Evolutionary conservation across 2,113 vertebrate genomes (phyloP), one percentile per base, ranked within the genome.

Genomic region (Grammomys surdaster): DNA sequence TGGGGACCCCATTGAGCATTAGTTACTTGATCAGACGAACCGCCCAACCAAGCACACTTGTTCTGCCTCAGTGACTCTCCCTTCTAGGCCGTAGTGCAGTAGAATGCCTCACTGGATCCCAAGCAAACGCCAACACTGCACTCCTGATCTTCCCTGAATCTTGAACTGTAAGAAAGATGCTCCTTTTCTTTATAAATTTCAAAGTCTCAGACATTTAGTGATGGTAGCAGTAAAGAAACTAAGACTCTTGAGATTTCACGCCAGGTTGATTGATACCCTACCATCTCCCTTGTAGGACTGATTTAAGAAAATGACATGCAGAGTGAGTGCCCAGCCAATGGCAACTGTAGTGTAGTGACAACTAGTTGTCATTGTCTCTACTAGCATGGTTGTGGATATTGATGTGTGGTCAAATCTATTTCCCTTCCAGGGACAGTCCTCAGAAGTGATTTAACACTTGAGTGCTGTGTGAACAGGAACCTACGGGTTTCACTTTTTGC

Each of bases 361-460:
- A 14, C 26, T 51, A 3, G 17, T 81, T 54, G 12, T 7, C 8
- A 8, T 58, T 22, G 0, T 56, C 24, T 1, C 12, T 2, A 36
- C 12, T 5, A 43, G 26, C 24, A 17, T 17, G 6, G 28, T 10
- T 28, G 19, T 36, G 12, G 26, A 70, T 26, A 6, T 5, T 51
- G 43, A 36, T 28, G 2, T 1, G 31, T 8, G 16, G 31, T 19
- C 70, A 51, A 65, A 3, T 36, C 43, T 36, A 40, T 1, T 28
- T 17, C 43, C 63, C 3, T 1, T 7, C 14, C 17, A 56, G 13
- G 19, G 36, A 82, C 8, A 6, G 48, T 94, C 87, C 20, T 76
- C 60, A 75, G 82, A 56, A 51, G 36, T 73, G 87, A 69, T 43
- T 69, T 60, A 14, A 33, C 19, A 58, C 31, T 31, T 51, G 33